These are phyloP conservation scores for Rhingia campestris DNA, from an alignment of 2,888 invertebrate genomes.

Conservation along the genomic window DNA sequence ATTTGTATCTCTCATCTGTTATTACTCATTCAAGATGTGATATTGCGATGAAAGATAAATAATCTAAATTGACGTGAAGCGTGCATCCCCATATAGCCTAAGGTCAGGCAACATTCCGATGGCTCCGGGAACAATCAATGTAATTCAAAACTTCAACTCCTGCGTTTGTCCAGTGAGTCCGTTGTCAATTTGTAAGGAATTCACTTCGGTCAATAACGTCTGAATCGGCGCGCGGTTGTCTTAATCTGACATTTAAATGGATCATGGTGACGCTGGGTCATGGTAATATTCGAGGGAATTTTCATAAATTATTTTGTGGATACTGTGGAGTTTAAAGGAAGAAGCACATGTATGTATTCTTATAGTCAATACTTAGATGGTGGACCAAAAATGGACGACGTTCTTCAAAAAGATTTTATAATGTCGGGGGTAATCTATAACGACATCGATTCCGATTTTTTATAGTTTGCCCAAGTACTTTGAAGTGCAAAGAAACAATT, in stretches of 20 bases:
- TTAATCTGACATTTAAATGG: not conserved
- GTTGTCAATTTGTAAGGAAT: not conserved
- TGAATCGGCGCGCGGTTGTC: not conserved
- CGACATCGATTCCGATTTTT: too few relatives aligned
- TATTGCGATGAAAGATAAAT: slow-evolving; percentile 5
- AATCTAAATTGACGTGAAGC: not conserved
- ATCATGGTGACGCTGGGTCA: not conserved
- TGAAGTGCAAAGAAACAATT: too few relatives aligned
- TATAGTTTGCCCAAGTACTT: too few relatives aligned
- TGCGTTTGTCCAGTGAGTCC: not conserved
- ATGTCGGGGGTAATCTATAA: too few relatives aligned
- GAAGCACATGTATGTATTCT: too few relatives aligned
- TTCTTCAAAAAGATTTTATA: too few relatives aligned
- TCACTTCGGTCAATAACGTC: not conserved
- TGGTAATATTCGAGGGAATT: not conserved
- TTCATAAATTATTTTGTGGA: not conserved
- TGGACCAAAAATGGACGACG: too few relatives aligned
- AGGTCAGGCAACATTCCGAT: slow-evolving; percentile 9
- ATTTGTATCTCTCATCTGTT: not conserved
- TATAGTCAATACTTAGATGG: too few relatives aligned
- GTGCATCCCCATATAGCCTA: not conserved
- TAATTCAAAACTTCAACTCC: not conserved
- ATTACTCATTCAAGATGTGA: not conserved
- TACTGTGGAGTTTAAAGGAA: too few relatives aligned
- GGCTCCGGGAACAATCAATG: slow-evolving; percentile 9